Evolutionary conservation across 2,113 vertebrate genomes (phyloP).

Genomic region (Tachuris rubrigastra): DNA sequence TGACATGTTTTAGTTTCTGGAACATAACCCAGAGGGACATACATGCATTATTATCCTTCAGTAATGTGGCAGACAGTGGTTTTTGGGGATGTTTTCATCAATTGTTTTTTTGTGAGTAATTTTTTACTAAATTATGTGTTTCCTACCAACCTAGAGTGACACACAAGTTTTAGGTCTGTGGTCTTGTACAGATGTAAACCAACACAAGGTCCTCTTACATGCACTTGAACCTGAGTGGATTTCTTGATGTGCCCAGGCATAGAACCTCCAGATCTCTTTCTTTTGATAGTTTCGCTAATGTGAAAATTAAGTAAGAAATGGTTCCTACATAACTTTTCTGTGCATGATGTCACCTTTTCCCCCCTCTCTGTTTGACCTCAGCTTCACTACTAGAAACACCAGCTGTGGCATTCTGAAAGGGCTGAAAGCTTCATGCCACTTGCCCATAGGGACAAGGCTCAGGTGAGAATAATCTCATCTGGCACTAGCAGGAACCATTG

Average conservation of each 20-base stretch:
- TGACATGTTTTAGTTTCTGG: neutral
- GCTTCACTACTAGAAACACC: neutral
- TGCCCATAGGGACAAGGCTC: neutral
- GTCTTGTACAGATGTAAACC: neutral
- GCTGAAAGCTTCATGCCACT: neutral
- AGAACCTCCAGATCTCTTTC: neutral
- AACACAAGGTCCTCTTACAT: neutral
- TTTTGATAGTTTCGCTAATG: neutral
- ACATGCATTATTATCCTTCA: neutral
- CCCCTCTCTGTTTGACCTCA: neutral
- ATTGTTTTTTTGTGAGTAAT: neutral
- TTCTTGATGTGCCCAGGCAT: neutral
- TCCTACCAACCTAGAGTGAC: neutral
- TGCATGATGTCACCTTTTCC: neutral
- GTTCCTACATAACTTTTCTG: neutral
- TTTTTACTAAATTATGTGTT: neutral
- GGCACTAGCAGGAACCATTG: neutral
- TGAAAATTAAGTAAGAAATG: neutral
- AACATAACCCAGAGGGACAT: neutral
- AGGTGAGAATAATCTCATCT: neutral
- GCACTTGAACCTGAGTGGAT: neutral
- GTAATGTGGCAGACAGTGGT: neutral
- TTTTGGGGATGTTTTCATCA: neutral
- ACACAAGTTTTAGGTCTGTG: neutral
- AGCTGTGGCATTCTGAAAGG: neutral